Percentiles rank a stretch among this genome's conserved stretches.
phyloP scores from a whole-genome alignment of 2,888 invertebrate species.

The Pristionchus fissidentatus region DNA sequence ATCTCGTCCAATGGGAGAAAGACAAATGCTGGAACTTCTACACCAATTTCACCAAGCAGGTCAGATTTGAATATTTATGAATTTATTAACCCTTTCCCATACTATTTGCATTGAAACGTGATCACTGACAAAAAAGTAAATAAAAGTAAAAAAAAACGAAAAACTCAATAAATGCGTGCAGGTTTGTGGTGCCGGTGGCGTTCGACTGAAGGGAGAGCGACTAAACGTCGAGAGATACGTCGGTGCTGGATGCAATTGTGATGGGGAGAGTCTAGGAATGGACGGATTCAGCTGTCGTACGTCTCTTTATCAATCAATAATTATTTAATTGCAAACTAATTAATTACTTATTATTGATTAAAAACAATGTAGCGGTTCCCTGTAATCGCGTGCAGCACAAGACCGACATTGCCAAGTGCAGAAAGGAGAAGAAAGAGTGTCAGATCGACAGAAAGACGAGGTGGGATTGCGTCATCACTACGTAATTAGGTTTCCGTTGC shows the following conservation, averaged over 20 bases:
- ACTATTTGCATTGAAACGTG: background rate
- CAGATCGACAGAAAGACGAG: conserved; percentile 48
- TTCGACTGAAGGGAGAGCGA: conserved; percentile 47
- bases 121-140: no score
- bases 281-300: conserved; percentile 49
- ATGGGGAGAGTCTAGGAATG: conserved; percentile 45
- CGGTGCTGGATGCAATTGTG: conserved; percentile 50
- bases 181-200: conserved; percentile 47
- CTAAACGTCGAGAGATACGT: conserved; percentile 49
- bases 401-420: conserved; percentile 23
- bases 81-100: background rate
- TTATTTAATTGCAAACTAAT: background rate
- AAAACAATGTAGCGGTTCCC: conserved; percentile 26
- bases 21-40: conserved; percentile 50
- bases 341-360: background rate
- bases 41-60: conserved; percentile 27
- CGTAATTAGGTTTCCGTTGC: background rate
- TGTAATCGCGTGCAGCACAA: conserved; percentile 24
- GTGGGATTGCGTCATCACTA: background rate
- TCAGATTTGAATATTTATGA: background rate
- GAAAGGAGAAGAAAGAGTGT: conserved; percentile 49
- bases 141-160: background rate
- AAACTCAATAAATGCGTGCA: background rate
- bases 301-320: background rate
- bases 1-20: conserved; percentile 46